Evolutionary conservation across 2,888 invertebrate genomes (phyloP).

Genomic region (Liodrosophila aerea): DNA sequence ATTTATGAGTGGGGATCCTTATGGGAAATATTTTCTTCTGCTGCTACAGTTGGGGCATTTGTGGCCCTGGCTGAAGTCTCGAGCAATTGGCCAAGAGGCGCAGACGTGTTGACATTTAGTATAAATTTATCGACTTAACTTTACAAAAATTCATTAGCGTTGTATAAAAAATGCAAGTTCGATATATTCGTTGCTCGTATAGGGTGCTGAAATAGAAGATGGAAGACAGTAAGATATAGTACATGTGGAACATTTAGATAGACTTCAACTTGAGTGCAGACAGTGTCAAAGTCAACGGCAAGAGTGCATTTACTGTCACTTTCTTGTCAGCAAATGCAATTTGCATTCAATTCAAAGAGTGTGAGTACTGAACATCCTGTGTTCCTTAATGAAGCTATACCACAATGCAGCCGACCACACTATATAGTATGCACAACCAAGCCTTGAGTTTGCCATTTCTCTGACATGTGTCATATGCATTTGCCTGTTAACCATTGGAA

Average conservation of each 20-base stretch:
- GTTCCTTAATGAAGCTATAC: slow-evolving; percentile 62
- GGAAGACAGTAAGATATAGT: slow-evolving; percentile 7
- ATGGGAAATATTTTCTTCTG: slow-evolving; percentile 55
- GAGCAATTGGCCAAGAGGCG: slow-evolving; percentile 38
- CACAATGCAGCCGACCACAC: slow-evolving; percentile 25
- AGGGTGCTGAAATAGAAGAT: slow-evolving; percentile 32
- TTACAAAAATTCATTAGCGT: slow-evolving; percentile 59
- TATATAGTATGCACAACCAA: slow-evolving; percentile 30
- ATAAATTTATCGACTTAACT: slow-evolving; percentile 38
- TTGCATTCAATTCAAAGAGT: slow-evolving; percentile 21
- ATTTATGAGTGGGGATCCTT: slow-evolving; percentile 83
- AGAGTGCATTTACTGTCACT: slow-evolving; percentile 71
- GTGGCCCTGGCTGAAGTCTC: slow-evolving; percentile 51
- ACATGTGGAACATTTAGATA: background rate
- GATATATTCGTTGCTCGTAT: slow-evolving; percentile 67
- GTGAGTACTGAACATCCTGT: slow-evolving; percentile 25
- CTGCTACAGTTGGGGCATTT: slow-evolving; percentile 58
- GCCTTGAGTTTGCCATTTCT: slow-evolving; percentile 26
- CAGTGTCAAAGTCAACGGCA: background rate
- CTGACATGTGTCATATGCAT: slow-evolving; percentile 75
- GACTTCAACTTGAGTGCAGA: background rate
- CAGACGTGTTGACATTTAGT: slow-evolving; percentile 37
- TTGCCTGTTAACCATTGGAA: slow-evolving; percentile 50
- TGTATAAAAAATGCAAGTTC: slow-evolving; percentile 64
- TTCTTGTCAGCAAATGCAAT: slow-evolving; percentile 59